phyloP scores from a whole-genome alignment of 2,888 invertebrate genomes.

The Limenitis camilla region DNA sequence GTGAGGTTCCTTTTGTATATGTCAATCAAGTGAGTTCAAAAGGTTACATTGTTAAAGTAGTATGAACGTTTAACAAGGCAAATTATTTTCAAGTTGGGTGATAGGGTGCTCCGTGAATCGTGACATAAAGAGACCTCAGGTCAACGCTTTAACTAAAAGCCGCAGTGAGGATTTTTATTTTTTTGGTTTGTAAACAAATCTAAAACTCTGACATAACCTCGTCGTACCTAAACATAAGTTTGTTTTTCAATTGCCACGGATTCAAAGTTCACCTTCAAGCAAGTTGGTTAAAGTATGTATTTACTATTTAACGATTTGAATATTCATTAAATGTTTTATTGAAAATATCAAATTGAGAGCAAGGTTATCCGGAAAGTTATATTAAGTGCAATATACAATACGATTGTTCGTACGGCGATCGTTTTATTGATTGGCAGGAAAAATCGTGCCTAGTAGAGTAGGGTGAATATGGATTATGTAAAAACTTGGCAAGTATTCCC shows the following conservation, averaged over 20 bases:
- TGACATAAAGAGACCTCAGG: constrained; percentile 4
- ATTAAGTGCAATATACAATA: constrained; percentile 19
- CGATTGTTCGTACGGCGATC: constrained; percentile 59
- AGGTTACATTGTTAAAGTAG: neutral
- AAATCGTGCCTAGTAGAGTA: constrained; percentile 56
- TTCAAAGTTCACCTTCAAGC: neutral
- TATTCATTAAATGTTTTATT: constrained; percentile 10
- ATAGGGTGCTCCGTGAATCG: constrained; percentile 7
- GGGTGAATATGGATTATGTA: constrained; percentile 25
- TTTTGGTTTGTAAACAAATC: too few relatives aligned
- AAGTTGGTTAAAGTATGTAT: neutral
- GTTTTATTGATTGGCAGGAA: constrained; percentile 63
- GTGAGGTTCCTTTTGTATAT: too few relatives aligned
- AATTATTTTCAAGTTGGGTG: constrained; percentile 2
- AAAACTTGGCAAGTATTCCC: neutral
- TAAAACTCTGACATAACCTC: too few relatives aligned
- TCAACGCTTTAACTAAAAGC: too few relatives aligned
- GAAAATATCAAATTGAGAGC: constrained; percentile 20
- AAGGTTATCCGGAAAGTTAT: constrained; percentile 17
- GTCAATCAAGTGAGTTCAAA: neutral
- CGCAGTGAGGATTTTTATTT: too few relatives aligned
- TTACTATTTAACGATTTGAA: neutral
- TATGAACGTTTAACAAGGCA: constrained; percentile 1
- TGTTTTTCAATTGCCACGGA: too few relatives aligned
- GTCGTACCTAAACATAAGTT: too few relatives aligned